Evolutionary conservation across 2,113 vertebrate species (phyloP), one percentile per base, ranked within the genome.

Genomic region (Patagioenas fasciata): DNA sequence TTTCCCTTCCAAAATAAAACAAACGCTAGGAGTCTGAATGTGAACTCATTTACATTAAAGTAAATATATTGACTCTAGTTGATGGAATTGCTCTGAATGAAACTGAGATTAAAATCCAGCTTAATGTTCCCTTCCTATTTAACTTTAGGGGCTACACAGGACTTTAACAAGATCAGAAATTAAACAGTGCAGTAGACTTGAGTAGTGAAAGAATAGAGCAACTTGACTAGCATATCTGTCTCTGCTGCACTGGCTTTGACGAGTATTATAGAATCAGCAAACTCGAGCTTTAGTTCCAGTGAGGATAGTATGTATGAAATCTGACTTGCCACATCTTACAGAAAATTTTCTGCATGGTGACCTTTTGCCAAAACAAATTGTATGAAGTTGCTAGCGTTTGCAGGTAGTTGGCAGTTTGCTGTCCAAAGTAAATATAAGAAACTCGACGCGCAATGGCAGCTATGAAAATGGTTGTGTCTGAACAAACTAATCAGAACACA

Each of bases 281-380:
- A 73, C 70, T 64, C 5, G 1, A 90, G 47, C 82, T 51, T 80
- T 40, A 51, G 69, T 40, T 80, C 80, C 85, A 78, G 47, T 53
- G 66, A 92, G 93, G 70, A 80, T 80, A 84, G 58, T 32, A 34
- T 60, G 62, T 90, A 93, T 89, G 85, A 96, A 96, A 93, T 94
- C 85, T 85, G 92, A 96, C 92, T 95, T 95, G 91, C 94, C 93
- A 89, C 56, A 85, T 93, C 91, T 95, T 94, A 95, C 77, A 89
- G 88, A 94, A 97, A 53, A 95, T 94, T 94, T 97, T 96, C 95
- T 95, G 93, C 95, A 91, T 95, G 82, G 89, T 92, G 94, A 95
- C 94, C 95, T 93, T 97, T 97, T 95, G 94, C 88, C 85, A 95
- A 95, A 96, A 95, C 71, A 95, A 95, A 95, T 89, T 78, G 88